A percentile compares a stretch with the other conserved stretches of the same genome.
These are phyloP conservation scores for Pherbina coryleti DNA, from an alignment of 2,888 invertebrate species.

Conservation along the genomic window DNA sequence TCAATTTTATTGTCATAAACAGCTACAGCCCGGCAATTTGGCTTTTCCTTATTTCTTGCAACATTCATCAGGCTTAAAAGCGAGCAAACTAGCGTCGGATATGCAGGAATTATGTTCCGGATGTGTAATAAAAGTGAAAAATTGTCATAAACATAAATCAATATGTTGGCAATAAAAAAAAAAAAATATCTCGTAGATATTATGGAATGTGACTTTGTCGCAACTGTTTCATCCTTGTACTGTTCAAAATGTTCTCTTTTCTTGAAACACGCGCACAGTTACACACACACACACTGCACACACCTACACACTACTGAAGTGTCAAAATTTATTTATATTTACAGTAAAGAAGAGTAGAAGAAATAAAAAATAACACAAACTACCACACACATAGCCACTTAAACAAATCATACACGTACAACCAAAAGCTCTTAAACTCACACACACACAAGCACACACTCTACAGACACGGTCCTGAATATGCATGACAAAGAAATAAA, in stretches of 20 bases:
- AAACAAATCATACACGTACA: conserved; percentile 11
- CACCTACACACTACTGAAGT: background rate
- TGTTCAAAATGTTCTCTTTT: too few species aligned
- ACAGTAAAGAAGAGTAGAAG: background rate
- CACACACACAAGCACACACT: background rate
- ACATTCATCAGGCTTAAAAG: background rate
- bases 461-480: background rate
- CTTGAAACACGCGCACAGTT: too few species aligned
- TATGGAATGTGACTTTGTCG: too few species aligned
- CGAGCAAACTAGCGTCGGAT: background rate
- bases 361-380: background rate
- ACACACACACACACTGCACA: too few species aligned
- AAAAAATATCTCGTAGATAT: too few species aligned
- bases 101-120: conserved; percentile 21
- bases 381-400: background rate
- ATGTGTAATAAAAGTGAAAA: conserved; percentile 39
- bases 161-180: conserved; percentile 4
- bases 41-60: too few species aligned
- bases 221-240: too few species aligned
- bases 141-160: conserved; percentile 38
- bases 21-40: too few species aligned
- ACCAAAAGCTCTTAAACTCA: background rate
- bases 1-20: too few species aligned
- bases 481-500: conserved; percentile 6
- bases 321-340: conserved; percentile 11